These are phyloP conservation scores for Gila robusta DNA, from an alignment of 2,797 vertebrate genomes.

Conservation along the genomic window DNA sequence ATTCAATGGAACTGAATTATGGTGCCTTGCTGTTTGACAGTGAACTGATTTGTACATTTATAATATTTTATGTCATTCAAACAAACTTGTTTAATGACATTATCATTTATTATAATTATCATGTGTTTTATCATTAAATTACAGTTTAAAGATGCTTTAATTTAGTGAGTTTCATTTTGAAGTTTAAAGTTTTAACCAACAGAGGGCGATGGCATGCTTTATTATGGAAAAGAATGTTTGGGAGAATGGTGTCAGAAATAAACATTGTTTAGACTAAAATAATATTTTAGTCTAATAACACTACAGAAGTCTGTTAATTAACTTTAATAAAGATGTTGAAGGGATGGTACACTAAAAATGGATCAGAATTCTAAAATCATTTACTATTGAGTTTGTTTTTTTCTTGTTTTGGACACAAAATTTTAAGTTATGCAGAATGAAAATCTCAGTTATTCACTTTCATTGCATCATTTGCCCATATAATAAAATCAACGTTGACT, in stretches of 20 bases:
- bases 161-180: neutral
- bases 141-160: neutral
- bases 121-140: neutral
- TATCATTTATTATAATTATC: neutral
- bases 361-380: too few species aligned
- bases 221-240: neutral
- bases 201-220: constrained; percentile 71
- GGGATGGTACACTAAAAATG: neutral
- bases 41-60: neutral
- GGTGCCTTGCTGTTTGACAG: neutral
- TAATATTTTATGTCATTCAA: neutral
- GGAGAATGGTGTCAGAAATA: neutral
- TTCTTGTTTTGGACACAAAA: neutral
- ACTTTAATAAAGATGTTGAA: neutral
- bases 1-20: neutral
- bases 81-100: neutral
- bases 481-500: neutral
- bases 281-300: neutral
- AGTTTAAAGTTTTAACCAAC: constrained; percentile 58
- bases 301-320: neutral
- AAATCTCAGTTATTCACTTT: too few species aligned
- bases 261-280: constrained; percentile 28
- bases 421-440: neutral
- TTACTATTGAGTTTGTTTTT: neutral
- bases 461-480: neutral